These are phyloP conservation scores for Orussus abietinus DNA, from an alignment of 1,140 invertebrate genomes.

Conservation along the genomic window DNA sequence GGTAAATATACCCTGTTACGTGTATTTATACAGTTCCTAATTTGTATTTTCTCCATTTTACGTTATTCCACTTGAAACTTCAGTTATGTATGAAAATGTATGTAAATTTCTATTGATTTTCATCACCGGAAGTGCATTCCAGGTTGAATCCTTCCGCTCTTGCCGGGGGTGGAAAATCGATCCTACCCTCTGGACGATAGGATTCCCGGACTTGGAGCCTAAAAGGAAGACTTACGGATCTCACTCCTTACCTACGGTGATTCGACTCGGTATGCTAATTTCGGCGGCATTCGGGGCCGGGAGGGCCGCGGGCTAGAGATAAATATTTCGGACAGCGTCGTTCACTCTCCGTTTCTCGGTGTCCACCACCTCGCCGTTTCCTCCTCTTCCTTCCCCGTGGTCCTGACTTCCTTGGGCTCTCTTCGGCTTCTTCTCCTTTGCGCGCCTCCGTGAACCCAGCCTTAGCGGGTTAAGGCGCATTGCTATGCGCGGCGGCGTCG, in stretches of 20 bases:
- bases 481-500: slow-evolving; percentile 32
- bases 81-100: too few relatives aligned
- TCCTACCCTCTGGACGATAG: too few relatives aligned
- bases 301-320: slow-evolving; percentile 4
- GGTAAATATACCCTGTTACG: too few relatives aligned
- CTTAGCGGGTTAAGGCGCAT: slow-evolving; percentile 15
- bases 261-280: slow-evolving; percentile 23
- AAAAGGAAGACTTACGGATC: too few relatives aligned
- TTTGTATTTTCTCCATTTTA: too few relatives aligned
- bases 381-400: slow-evolving; percentile 14
- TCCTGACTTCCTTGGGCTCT: slow-evolving; percentile 18
- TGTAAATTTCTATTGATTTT: too few relatives aligned
- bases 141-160: too few relatives aligned
- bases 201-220: too few relatives aligned
- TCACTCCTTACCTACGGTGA: slow-evolving; percentile 8
- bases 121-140: too few relatives aligned
- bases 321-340: slow-evolving; percentile 20
- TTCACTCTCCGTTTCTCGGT: slow-evolving; percentile 4
- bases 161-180: too few relatives aligned
- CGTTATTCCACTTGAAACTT: too few relatives aligned
- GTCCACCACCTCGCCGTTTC: not conserved
- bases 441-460: slow-evolving; percentile 11
- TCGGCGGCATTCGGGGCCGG: slow-evolving; percentile 6
- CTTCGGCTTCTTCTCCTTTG: slow-evolving; percentile 17
- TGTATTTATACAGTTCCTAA: too few relatives aligned